Conservation (phyloP, 2,888 invertebrate species). For the Lasioglossum figueresi region DNA sequence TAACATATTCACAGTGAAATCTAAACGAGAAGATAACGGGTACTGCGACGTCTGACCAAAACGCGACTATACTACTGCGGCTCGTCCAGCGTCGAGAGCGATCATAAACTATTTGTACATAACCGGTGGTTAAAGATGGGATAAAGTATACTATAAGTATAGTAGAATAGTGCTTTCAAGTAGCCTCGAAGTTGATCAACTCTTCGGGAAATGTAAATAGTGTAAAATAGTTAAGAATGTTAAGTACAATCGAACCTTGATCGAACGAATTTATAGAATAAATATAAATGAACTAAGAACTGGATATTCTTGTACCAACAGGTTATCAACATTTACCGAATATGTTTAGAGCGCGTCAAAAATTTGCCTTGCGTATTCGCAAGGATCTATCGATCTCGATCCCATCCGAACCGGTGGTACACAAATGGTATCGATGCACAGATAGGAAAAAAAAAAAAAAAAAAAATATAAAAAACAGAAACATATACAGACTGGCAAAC, state of each 20-base stretch:
- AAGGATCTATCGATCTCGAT: background rate
- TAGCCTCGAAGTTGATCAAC: background rate
- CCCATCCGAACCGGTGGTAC: constrained; percentile 13
- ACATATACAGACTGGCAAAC: constrained; percentile 20
- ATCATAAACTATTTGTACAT: constrained; percentile 42
- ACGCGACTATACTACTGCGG: constrained; percentile 27
- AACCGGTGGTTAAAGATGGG: background rate
- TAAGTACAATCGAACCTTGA: too few species aligned
- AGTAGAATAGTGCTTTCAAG: background rate
- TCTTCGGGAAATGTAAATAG: too few species aligned
- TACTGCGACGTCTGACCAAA: background rate
- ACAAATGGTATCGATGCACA: constrained; percentile 38
- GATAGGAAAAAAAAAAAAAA: constrained; percentile 14
- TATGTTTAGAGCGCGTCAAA: too few species aligned
- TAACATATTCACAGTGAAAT: background rate
- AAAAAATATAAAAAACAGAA: constrained; percentile 22
- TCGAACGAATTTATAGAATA: background rate
- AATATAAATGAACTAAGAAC: background rate
- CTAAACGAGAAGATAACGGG: background rate
- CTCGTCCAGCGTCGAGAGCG: constrained; percentile 34
- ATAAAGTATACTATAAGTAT: background rate
- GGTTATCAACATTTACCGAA: background rate
- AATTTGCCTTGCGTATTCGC: too few species aligned
- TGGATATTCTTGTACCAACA: too few species aligned
- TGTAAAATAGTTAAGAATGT: too few species aligned